Evolutionary conservation across 2,888 invertebrate species (phyloP), one percentile per base, ranked within the genome.

Genomic region (Subacronicta megacephala): DNA sequence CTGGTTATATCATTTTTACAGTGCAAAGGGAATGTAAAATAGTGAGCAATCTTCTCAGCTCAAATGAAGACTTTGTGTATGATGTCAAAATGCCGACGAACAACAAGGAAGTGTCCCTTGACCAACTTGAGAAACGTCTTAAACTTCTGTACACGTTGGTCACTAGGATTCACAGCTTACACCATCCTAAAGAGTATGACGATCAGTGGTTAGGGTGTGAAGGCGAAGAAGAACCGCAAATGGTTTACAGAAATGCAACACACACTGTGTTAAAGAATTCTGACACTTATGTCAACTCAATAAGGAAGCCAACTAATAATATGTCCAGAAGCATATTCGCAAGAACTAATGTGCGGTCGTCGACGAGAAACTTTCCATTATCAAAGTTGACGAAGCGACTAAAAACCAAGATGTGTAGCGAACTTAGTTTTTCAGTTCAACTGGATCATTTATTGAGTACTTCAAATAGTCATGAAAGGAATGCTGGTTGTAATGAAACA

Each of bases 21-120:
- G 94, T 85, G 16, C 85, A 86, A 81, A 78, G 75, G 18, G 93
- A 94, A 75, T 93, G 94, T 65, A 93, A 92, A 78, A 83, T 90
- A 2, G 93, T 93, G 0, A 89, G 86, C 64, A 88, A 93, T 52
- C 70, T 90, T 9, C 70, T 93, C 9, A 78, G 82, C 43, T 62
- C 82, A 0, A 59, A 73, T 2, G 67, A 69, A 0, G 88, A 90
- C 61, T 87, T 82, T 45, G 20, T 77, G 1, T 90, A 86, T 43
- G 75, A 86, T 4, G 65, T 86, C 6, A 84, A 82, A 61, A 81
- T 79, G 58, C 72, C 78, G 6, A 61, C 40, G 1, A 71, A 73
- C 23, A 77, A 73, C 15, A 83, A 83, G 51, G 72, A 79, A 3
- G 83, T 84, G 1, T 69, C 85, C 0, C 46, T 86, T 10, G 85